Evolutionary conservation across 2,797 vertebrate genomes (phyloP).

Genomic region (Xenops minutus): DNA sequence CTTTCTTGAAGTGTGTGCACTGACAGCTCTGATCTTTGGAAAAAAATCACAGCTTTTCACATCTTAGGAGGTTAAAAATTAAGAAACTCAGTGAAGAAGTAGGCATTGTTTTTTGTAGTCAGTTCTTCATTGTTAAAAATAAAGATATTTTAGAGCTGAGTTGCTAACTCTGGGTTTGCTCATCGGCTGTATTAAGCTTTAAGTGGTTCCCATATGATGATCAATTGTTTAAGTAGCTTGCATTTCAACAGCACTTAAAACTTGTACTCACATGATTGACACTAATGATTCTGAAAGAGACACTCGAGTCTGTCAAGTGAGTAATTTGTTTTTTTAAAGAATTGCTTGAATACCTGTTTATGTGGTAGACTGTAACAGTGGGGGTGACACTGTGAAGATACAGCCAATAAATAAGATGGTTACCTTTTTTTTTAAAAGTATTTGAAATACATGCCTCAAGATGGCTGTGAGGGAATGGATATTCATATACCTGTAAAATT

Average conservation of each 20-base stretch:
- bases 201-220: constrained; percentile 16
- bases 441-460: not conserved
- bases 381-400: not conserved
- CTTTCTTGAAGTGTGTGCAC: not conserved
- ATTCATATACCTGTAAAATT: not conserved
- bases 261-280: constrained; percentile 60
- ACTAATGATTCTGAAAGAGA: constrained; percentile 49
- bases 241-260: constrained; percentile 49
- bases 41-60: not conserved
- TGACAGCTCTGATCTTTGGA: not conserved
- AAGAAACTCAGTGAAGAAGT: not conserved
- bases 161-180: not conserved
- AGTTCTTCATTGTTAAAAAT: not conserved
- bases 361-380: not conserved
- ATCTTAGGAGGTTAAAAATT: not conserved
- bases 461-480: not conserved
- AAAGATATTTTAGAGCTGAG: not conserved
- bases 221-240: constrained; percentile 48
- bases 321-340: constrained; percentile 33
- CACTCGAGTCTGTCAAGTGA: not conserved
- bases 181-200: not conserved
- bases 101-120: not conserved
- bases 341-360: constrained; percentile 34
- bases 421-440: not conserved
- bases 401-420: constrained; percentile 10